phyloP scores from a whole-genome alignment of 2,888 invertebrate genomes.

The Theodoxus fluviatilis region DNA sequence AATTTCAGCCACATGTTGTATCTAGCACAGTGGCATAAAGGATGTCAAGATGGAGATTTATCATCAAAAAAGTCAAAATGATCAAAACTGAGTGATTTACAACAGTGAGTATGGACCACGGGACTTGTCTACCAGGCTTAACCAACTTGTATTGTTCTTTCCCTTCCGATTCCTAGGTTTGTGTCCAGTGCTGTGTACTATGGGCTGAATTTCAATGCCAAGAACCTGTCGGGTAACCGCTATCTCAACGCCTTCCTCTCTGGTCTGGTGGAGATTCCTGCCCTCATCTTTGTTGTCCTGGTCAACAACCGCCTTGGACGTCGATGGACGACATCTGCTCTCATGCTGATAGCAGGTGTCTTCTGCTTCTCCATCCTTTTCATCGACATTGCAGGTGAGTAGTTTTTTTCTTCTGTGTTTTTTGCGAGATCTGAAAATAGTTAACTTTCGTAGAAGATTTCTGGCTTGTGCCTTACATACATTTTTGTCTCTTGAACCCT shows the following conservation, averaged over 20 bases:
- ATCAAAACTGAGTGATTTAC: no score
- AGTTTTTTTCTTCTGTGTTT: no score
- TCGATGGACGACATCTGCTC: constrained; percentile 46
- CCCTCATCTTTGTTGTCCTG: constrained; percentile 53
- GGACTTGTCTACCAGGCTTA: no score
- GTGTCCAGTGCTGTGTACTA: constrained; percentile 61
- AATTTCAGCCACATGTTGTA: no score
- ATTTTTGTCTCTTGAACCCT: no score
- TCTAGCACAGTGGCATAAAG: no score
- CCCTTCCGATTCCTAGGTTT: constrained; percentile 49
- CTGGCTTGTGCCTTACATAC: no score
- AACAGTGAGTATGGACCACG: no score
- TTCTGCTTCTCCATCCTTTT: constrained; percentile 55
- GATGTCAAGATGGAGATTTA: no score
- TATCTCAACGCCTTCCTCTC: constrained; percentile 60
- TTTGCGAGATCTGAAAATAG: no score
- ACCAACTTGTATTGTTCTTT: not conserved
- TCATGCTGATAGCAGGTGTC: constrained; percentile 52
- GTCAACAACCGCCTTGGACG: constrained; percentile 58
- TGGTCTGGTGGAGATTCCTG: constrained; percentile 61
- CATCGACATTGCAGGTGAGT: constrained; percentile 50
- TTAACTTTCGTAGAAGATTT: no score
- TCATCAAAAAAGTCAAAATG: no score
- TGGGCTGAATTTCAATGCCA: constrained; percentile 56
- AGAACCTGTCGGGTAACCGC: constrained; percentile 54